Conservation (phyloP, 1,140 invertebrate species). For the Penaeus vannamei region DNA sequence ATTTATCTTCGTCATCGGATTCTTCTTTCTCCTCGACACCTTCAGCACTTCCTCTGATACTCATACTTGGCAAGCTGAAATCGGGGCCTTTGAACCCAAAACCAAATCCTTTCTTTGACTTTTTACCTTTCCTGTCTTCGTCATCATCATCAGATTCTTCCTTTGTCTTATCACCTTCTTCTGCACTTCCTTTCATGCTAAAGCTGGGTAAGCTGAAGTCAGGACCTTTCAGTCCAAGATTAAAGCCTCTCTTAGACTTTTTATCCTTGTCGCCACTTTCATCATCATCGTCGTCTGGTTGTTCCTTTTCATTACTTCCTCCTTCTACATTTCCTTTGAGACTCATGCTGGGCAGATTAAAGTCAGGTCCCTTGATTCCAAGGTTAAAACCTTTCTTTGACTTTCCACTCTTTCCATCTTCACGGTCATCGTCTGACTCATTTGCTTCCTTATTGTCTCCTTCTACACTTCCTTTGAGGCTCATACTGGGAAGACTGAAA, state of each 20-base stretch:
- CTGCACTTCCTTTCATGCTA: not conserved
- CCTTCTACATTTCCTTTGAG: no score
- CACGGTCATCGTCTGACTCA: no score
- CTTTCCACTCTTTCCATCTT: no score
- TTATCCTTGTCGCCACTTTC: not conserved
- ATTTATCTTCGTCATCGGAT: no score
- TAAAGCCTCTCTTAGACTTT: conserved; percentile 24
- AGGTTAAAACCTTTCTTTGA: no score
- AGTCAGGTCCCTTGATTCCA: not conserved
- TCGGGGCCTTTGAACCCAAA: no score
- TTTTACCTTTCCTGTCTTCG: no score
- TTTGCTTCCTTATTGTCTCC: no score
- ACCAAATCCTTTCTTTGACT: no score
- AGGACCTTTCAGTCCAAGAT: conserved; percentile 36
- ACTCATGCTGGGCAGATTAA: not conserved
- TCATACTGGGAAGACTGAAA: conserved; percentile 27
- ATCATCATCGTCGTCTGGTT: not conserved
- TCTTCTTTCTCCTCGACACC: no score
- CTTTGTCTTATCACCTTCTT: not conserved
- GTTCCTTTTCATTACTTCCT: not conserved
- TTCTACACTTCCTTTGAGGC: not conserved
- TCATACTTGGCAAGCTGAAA: no score
- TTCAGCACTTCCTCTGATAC: no score
- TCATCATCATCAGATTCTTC: conserved; percentile 24
- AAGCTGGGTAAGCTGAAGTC: conserved; percentile 21